These are phyloP conservation scores for Sander vitreus DNA, from an alignment of 2,113 vertebrate genomes.

Conservation along the genomic window DNA sequence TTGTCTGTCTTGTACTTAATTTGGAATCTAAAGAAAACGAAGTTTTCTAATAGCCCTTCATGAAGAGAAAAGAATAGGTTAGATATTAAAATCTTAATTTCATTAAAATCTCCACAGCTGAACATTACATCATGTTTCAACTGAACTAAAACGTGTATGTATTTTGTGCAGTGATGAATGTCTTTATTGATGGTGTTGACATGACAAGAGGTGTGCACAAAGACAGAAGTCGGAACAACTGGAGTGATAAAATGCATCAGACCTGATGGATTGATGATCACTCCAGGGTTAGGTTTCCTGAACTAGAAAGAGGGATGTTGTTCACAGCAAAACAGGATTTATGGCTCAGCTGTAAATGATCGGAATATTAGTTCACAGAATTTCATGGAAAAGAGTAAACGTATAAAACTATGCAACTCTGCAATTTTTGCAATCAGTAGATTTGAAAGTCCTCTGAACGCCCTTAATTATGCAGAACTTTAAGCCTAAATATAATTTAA, in stretches of 20 bases:
- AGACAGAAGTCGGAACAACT: constrained; percentile 50
- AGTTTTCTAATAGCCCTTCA: background rate
- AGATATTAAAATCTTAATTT: background rate
- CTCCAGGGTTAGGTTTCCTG: constrained; percentile 39
- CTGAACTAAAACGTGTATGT: background rate
- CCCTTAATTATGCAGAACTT: no score
- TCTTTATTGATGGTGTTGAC: constrained; percentile 41
- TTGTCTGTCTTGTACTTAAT: background rate
- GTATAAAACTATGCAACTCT: no score
- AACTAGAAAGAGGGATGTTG: background rate
- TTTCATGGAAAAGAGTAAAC: background rate
- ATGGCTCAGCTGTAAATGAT: constrained; percentile 14
- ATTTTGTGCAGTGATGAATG: constrained; percentile 21
- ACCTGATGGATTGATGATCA: constrained; percentile 42
- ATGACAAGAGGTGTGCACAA: constrained; percentile 6
- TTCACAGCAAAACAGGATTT: background rate
- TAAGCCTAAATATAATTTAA: no score
- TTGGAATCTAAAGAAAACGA: background rate
- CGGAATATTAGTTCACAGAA: background rate
- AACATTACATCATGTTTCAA: background rate
- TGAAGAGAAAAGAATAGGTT: background rate
- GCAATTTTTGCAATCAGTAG: no score
- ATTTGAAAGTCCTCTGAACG: no score
- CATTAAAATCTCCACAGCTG: background rate
- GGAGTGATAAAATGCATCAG: constrained; percentile 28